Evolutionary conservation across 2,888 invertebrate genomes (phyloP).

Genomic region (Rhamnusium bicolor): DNA sequence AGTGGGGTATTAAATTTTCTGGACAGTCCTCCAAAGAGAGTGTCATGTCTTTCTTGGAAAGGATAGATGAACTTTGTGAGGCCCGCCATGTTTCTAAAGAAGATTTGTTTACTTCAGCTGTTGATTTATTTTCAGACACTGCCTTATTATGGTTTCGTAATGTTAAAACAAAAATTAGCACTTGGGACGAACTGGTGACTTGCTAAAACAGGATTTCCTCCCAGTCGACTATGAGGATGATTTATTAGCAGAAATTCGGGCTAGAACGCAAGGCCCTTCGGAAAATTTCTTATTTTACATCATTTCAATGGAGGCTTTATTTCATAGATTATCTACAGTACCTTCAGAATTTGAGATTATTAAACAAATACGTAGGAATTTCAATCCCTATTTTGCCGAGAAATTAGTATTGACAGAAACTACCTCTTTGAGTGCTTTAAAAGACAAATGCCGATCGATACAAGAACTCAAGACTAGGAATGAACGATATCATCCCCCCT

Average conservation of each 20-base stretch:
- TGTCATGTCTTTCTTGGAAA: neutral
- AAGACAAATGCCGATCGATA: neutral
- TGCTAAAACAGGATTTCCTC: neutral
- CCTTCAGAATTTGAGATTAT: neutral
- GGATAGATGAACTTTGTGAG: neutral
- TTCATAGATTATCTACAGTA: neutral
- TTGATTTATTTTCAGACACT: neutral
- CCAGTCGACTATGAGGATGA: neutral
- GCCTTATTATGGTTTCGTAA: neutral
- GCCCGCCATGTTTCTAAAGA: neutral
- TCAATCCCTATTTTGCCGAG: constrained; percentile 3
- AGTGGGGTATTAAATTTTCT: neutral
- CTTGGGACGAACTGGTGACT: neutral
- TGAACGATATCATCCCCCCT: neutral
- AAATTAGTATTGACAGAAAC: neutral
- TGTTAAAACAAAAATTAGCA: neutral
- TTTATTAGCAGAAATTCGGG: neutral
- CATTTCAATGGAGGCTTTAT: neutral
- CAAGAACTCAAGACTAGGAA: neutral
- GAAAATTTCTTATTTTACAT: neutral
- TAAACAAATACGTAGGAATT: neutral
- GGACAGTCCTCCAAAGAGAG: neutral
- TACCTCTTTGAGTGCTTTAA: neutral
- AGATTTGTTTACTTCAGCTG: neutral
- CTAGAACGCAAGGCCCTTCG: neutral